phyloP scores from a whole-genome alignment of 2,797 vertebrate species.

The Hapalemur alaotrensis region DNA sequence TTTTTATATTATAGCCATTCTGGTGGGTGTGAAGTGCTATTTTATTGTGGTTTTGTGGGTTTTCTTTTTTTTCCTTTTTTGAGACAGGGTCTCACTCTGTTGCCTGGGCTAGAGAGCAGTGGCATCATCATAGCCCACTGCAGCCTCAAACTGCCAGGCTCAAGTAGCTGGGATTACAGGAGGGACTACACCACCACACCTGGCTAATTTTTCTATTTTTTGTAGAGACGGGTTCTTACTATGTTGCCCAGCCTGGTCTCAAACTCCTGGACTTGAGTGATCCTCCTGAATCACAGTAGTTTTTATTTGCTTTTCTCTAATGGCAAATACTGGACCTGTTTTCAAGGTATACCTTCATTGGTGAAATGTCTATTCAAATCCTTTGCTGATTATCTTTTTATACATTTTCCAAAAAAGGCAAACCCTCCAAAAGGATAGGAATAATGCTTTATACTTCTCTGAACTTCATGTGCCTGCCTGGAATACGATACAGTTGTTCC shows the following conservation, averaged over 20 bases:
- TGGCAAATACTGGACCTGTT: neutral
- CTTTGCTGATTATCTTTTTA: neutral
- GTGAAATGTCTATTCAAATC: neutral
- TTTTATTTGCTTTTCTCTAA: constrained; percentile 19
- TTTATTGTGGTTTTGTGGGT: neutral
- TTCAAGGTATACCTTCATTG: neutral
- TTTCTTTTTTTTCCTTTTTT: too few species aligned
- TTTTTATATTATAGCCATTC: neutral
- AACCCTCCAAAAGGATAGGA: neutral
- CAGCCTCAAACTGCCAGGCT: neutral
- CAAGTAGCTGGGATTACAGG: neutral
- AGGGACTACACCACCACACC: neutral
- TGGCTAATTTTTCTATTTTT: neutral
- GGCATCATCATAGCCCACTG: neutral
- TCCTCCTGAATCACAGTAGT: neutral
- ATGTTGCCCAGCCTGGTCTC: neutral
- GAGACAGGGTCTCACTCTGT: neutral
- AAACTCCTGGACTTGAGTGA: neutral
- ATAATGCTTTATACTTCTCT: neutral
- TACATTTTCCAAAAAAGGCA: neutral
- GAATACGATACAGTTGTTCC: neutral
- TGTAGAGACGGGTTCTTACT: neutral
- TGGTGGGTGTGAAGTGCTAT: neutral
- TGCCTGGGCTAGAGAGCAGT: neutral
- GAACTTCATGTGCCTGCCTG: neutral